Evolutionary conservation across 2,888 invertebrate genomes (phyloP), one percentile per base, ranked within the genome.

Genomic region (Kryphioiulus occultus): DNA sequence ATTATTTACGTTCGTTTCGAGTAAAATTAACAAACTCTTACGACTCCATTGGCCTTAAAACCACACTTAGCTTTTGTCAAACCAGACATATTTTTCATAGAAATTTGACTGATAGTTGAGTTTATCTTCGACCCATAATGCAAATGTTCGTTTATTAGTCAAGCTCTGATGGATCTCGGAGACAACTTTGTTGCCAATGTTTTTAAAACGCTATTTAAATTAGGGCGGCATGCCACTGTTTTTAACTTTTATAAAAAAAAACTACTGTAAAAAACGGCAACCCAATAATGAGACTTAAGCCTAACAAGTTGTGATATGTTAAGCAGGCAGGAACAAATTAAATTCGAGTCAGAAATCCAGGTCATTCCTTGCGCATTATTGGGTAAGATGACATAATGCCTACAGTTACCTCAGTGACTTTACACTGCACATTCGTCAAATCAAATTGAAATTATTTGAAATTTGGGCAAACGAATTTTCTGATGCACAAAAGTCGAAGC

Each of bases 171-270:
- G 59, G 59, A n/a, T 59, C n/a, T 2, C 2, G 0, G 19, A 22
- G 59, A 59, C 59, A n/a, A 59, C 59, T 59, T 59, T 59, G 59
- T 59, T 59, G n/a, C 59, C 2, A 39, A 59, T 59, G 7, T 59
- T n/a, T 59, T 59, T n/a, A n/a, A 59, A 47, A 47, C n/a, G 2
- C 5, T 59, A 59, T 59, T 59, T 59, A 59, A 59, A 59, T 59
- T 59, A 59, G 59, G 59, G 59, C 59, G 59, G n/a, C n/a, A 59
- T 59, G 59, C 9, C n/a, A n/a, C 59, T 59, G 59, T 59, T n/a
- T 59, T 59, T 59, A n/a, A 15, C n/a, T 3, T 59, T n/a, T 59
- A 59, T n/a, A 59, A 59, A 59, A 59, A 47, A 47, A 39, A 5
- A 59, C 59, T n/a, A 19, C n/a, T 59, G n/a, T 12, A 59, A 47